Base-by-base conservation (phyloP, 2,113 vertebrate species). In the Pomatostomus ruficeps region DNA sequence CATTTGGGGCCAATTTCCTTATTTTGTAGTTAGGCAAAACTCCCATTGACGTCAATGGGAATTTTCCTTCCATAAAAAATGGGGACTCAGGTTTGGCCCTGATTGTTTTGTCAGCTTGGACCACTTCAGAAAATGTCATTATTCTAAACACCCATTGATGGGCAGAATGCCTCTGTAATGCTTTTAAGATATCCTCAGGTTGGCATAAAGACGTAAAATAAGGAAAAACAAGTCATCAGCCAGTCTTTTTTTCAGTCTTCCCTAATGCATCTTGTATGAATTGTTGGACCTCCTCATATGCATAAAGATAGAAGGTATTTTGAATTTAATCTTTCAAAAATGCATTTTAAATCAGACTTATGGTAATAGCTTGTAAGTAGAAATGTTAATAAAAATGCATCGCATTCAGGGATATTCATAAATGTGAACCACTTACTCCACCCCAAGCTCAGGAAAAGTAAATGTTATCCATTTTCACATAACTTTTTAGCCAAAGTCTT, bases 391-490 rank as follows among this genome's bases (percentile, higher is more conserved):
- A 95, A 96, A 96, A 95, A 36, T 59, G 24, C 52, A 70, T 93
- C 35, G 26, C 63, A 52, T 95, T 67, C 46, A 74, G 67, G 31
- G 65, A 49, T 87, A 93, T 91, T 72, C 59, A 76, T 66, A 88
- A 46, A 81, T 48, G 46, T 67, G 71, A 96, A 93, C 66, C 2
- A 1, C 78, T 96, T 93, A 87, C 51, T 91, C 85, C 29, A 54
- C 71, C 46, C 85, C 68, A 89, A 89, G 43, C 73, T 93, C 83
- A 91, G 68, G 35, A 91, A 96, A 97, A 92, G 76, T 93, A 96
- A 93, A 96, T 84, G 52, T 89, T 97, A 97, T 59, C 81, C 54
- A 12, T 96, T 97, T 97, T 88, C 84, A 96, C 59, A 76, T 90
- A 70, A 78, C 63, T 35, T 67, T 95, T 97, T 43, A 94, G 84